Percentiles rank a stretch among this genome's conserved stretches.
Conservation (phyloP, 2,888 invertebrate genomes). For the Salpingus planirostris region DNA sequence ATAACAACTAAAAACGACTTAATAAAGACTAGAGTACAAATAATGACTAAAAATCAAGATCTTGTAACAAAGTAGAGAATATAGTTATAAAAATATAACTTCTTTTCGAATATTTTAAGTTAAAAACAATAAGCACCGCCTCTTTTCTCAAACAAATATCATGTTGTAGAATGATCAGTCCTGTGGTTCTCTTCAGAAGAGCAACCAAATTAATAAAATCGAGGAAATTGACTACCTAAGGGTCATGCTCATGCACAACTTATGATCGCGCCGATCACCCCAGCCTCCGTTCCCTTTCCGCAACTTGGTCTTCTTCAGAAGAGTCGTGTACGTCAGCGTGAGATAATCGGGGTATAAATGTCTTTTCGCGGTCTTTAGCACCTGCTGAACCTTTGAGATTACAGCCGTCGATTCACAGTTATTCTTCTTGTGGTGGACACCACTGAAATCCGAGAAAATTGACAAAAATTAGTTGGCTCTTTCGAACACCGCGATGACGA, state of each 20-base stretch:
- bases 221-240: slow-evolving; percentile 29
- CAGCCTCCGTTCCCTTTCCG: slow-evolving; percentile 95
- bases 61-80: slow-evolving; percentile 7
- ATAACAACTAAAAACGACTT: neutral
- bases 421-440: slow-evolving; percentile 90
- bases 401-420: slow-evolving; percentile 82
- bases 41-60: slow-evolving; percentile 6
- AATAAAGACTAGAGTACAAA: slow-evolving; percentile 2
- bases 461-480: slow-evolving; percentile 29
- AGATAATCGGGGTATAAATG: slow-evolving; percentile 65
- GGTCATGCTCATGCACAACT: slow-evolving; percentile 70
- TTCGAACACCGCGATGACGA: no score
- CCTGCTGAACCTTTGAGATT: slow-evolving; percentile 74
- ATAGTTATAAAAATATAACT: slow-evolving; percentile 13
- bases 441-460: slow-evolving; percentile 51
- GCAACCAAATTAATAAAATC: slow-evolving; percentile 5
- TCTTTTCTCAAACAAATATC: no score
- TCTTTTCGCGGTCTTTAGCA: slow-evolving; percentile 60
- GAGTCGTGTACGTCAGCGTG: slow-evolving; percentile 55
- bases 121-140: slow-evolving; percentile 5
- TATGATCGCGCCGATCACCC: slow-evolving; percentile 85
- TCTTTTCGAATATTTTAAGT: slow-evolving; percentile 3
- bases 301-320: slow-evolving; percentile 64
- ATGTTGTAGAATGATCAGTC: slow-evolving; percentile 8
- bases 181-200: slow-evolving; percentile 10